Evolutionary conservation across 2,888 invertebrate species (phyloP).

Genomic region (Atrina japonica): DNA sequence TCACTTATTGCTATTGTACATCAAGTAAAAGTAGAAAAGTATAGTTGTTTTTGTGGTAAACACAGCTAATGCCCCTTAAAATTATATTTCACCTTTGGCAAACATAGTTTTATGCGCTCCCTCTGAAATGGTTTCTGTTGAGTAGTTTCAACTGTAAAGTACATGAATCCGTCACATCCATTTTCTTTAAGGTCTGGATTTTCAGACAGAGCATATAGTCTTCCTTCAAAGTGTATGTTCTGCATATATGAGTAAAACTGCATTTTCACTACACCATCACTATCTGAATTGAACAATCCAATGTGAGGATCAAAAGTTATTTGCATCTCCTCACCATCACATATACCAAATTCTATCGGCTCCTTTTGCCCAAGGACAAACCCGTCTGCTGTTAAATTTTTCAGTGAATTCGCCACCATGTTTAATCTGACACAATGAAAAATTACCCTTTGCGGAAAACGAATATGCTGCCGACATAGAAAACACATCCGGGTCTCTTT

Average conservation of each 20-base stretch:
- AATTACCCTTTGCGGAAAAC: background rate
- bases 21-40: too few relatives aligned
- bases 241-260: slow-evolving; percentile 9
- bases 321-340: slow-evolving; percentile 13
- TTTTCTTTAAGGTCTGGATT: too few relatives aligned
- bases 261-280: slow-evolving; percentile 4
- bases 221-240: background rate
- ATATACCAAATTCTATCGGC: slow-evolving; percentile 8
- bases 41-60: too few relatives aligned
- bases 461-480: slow-evolving; percentile 9
- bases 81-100: too few relatives aligned
- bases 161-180: too few relatives aligned
- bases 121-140: too few relatives aligned
- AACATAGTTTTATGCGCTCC: too few relatives aligned
- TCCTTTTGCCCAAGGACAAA: background rate
- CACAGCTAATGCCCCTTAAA: too few relatives aligned
- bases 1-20: too few relatives aligned
- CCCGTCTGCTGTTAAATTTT: background rate
- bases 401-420: background rate
- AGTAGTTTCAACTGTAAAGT: too few relatives aligned
- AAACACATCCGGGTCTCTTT: slow-evolving; percentile 5
- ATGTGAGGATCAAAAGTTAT: slow-evolving; percentile 12
- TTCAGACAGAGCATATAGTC: background rate
- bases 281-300: background rate
- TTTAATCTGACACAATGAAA: slow-evolving; percentile 3